Evolutionary conservation across 2,113 vertebrate species (phyloP), one percentile per base, ranked within the genome.

Genomic region (Labeo rohita): DNA sequence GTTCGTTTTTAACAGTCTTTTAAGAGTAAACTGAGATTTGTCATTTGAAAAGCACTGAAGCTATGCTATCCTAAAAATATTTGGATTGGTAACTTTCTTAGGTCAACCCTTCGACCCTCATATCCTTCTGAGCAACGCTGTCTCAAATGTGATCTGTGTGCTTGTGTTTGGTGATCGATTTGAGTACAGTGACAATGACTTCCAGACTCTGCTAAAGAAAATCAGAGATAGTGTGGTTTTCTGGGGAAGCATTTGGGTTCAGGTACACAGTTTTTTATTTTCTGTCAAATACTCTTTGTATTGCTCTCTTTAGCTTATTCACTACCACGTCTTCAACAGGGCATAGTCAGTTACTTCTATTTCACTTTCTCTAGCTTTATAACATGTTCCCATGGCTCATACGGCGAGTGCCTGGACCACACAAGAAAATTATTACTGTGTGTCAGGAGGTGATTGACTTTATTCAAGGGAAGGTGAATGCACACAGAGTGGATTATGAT

Each of bases 401-500:
- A 86, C 92, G 87, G 11, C 87, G 89, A 84, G 0, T 97, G 0
- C 96, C 96, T 75, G 96, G 96, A 85, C 8, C 94, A 0, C 96
- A 97, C 86, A 86, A 91, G 16, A 91, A 21, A 10, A 2, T 95
- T 34, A 76, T 94, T 6, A 68, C 13, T 45, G 61, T 92, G 18
- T 65, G 70, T 8, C 6, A 1, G 0, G 4, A 47, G 0, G 0
- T 96, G 9, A 80, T 88, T 8, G 39, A 11, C 0, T 96, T 94
- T 8, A 4, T 95, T 3, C 9, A 23, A 15, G 28, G 9, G 0
- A 87, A 86, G 36, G 89, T 96, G 28, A 23, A 91, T 4, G 93
- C 94, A 43, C 96, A 97, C 93, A 94, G 65, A 88, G 92, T 85
- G 59, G 92, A 94, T 6, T 87, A 92, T 83, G 94, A 96, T 80